Percentiles rank a stretch among this genome's conserved stretches.
Conservation (phyloP, 2,113 vertebrate species). For the Spea bombifrons region DNA sequence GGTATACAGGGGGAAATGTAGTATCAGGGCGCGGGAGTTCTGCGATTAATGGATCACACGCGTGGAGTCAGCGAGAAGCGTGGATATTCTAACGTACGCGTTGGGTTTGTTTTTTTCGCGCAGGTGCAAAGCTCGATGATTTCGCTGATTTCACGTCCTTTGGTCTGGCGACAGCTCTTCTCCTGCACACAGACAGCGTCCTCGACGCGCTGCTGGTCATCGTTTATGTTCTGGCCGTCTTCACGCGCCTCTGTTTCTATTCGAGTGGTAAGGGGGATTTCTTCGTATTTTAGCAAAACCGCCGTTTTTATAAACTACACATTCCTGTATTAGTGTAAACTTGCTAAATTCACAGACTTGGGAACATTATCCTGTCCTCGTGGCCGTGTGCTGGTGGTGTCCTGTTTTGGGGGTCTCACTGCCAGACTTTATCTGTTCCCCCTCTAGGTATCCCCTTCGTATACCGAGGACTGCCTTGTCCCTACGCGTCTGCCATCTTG, state of each 20-base stretch:
- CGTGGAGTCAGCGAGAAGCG: too few species aligned
- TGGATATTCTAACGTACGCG: too few species aligned
- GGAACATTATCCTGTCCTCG: too few species aligned
- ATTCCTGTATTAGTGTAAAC: too few species aligned
- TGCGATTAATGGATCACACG: too few species aligned
- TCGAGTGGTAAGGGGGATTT: constrained; percentile 66
- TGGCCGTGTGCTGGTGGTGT: too few species aligned
- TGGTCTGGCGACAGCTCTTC: constrained; percentile 80
- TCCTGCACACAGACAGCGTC: constrained; percentile 70
- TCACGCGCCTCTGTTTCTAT: constrained; percentile 84
- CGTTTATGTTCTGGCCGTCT: constrained; percentile 77
- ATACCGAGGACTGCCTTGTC: constrained; percentile 86
- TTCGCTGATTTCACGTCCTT: constrained; percentile 91
- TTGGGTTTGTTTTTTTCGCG: background rate
- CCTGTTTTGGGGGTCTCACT: too few species aligned
- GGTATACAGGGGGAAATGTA: too few species aligned
- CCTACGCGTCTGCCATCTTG: constrained; percentile 82
- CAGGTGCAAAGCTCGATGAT: constrained; percentile 87
- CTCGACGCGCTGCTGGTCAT: constrained; percentile 76
- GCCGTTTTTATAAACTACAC: too few species aligned
- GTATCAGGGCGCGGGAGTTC: too few species aligned
- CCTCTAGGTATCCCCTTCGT: constrained; percentile 75
- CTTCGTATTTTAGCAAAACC: too few species aligned
- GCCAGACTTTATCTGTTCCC: background rate
- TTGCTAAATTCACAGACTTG: too few species aligned